phyloP scores from a whole-genome alignment of 2,113 vertebrate species.

The Natator depressus region DNA sequence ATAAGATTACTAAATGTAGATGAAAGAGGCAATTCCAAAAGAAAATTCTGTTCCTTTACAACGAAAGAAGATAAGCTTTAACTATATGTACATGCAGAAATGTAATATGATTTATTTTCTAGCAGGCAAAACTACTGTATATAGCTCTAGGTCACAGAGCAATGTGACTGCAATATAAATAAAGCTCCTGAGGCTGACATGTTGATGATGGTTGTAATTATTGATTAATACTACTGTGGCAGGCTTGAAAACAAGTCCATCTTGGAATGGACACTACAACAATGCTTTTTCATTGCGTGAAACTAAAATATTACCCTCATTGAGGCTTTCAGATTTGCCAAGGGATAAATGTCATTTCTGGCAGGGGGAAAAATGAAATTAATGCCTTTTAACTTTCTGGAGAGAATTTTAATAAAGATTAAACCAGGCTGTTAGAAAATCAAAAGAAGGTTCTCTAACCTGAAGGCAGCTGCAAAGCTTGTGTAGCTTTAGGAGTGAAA shows the following conservation, averaged over 20 bases:
- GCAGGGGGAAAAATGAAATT: neutral
- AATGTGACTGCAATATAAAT: neutral
- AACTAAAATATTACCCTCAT: neutral
- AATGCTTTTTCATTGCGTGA: neutral
- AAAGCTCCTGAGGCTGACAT: neutral
- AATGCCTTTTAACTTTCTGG: slow-evolving; percentile 7
- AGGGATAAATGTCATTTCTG: slow-evolving; percentile 34
- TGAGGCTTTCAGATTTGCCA: slow-evolving; percentile 21
- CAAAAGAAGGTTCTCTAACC: neutral
- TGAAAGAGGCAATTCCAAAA: slow-evolving; percentile 62
- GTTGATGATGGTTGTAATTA: slow-evolving; percentile 34
- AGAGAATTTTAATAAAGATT: slow-evolving; percentile 38
- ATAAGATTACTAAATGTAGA: slow-evolving; percentile 51
- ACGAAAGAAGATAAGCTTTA: slow-evolving; percentile 55
- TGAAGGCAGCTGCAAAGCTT: neutral
- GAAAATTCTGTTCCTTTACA: slow-evolving; percentile 36
- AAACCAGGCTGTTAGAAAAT: neutral
- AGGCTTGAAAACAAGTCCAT: slow-evolving; percentile 11
- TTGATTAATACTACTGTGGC: slow-evolving; percentile 45
- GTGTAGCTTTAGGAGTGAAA: neutral
- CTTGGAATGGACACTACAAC: neutral
- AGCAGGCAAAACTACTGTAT: neutral
- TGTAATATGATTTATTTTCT: slow-evolving; percentile 55
- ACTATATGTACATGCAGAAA: slow-evolving; percentile 33
- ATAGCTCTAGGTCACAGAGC: slow-evolving; percentile 17